A percentile compares a stretch with the other conserved stretches of the same genome.
Evolutionary conservation across 1,140 invertebrate species (phyloP).

Genomic region (Drosophila orosa): DNA sequence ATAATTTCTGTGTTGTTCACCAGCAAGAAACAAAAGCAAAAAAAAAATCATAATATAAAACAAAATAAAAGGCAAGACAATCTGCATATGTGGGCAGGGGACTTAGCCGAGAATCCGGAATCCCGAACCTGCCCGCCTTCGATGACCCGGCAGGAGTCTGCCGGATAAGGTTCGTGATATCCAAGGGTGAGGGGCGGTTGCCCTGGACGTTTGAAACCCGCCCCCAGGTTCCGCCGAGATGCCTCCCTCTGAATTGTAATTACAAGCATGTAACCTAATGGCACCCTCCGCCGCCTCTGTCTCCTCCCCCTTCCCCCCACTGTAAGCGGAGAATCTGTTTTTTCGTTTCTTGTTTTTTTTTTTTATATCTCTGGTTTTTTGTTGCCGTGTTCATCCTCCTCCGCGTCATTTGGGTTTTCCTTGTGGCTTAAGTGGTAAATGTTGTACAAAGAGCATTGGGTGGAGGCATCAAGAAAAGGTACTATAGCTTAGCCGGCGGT

Average conservation of each 20-base stretch:
- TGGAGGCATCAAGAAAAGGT: slow-evolving; percentile 16
- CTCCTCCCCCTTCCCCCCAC: not conserved
- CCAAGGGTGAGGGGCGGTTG: not conserved
- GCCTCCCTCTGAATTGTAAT: slow-evolving; percentile 70
- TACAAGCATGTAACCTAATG: slow-evolving; percentile 77
- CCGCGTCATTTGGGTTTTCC: slow-evolving; percentile 19
- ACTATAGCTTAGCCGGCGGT: slow-evolving; percentile 7
- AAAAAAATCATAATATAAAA: slow-evolving; percentile 2
- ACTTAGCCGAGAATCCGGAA: slow-evolving; percentile 9
- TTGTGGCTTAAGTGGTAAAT: slow-evolving; percentile 66
- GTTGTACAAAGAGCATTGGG: slow-evolving; percentile 44
- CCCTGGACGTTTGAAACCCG: slow-evolving; percentile 8
- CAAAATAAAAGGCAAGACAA: slow-evolving; percentile 43
- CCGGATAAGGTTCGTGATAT: not conserved
- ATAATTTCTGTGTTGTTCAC: slow-evolving; percentile 68
- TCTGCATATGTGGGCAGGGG: slow-evolving; percentile 52
- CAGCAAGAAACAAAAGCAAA: slow-evolving; percentile 27
- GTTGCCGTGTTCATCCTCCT: slow-evolving; percentile 3
- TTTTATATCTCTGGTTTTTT: not conserved
- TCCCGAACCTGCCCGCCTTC: slow-evolving; percentile 46
- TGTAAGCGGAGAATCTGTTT: slow-evolving; percentile 22
- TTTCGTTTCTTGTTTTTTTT: not conserved
- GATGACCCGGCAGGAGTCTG: slow-evolving; percentile 58
- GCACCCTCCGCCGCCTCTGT: slow-evolving; percentile 42
- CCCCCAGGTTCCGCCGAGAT: not conserved